These are phyloP conservation scores for Nyctibius grandis DNA, from an alignment of 2,797 vertebrate species.

Conservation along the genomic window DNA sequence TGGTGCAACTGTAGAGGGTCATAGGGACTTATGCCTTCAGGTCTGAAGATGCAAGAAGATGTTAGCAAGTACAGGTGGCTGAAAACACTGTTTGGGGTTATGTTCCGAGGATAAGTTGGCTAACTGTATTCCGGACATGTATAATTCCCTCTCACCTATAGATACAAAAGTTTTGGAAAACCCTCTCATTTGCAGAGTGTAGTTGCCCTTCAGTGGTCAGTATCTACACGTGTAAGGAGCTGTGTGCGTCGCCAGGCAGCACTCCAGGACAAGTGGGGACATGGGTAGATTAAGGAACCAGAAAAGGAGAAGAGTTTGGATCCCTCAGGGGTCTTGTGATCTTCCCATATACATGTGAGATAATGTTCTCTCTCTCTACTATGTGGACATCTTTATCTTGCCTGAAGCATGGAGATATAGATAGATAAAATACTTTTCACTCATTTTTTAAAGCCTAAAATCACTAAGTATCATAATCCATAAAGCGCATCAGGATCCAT, in stretches of 20 bases:
- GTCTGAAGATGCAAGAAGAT: neutral
- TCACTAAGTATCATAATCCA: neutral
- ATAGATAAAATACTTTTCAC: neutral
- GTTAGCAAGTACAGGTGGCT: neutral
- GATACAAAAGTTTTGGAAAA: neutral
- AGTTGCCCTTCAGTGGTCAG: neutral
- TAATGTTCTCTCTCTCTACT: neutral
- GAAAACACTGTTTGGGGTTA: neutral
- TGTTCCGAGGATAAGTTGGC: neutral
- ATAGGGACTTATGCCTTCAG: accelerated
- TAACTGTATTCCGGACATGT: neutral
- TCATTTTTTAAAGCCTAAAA: neutral
- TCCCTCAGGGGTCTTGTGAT: neutral
- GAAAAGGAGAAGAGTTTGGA: neutral
- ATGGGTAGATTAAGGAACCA: neutral
- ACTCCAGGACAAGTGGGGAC: neutral
- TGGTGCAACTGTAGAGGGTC: neutral
- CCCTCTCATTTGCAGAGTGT: neutral
- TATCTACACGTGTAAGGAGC: accelerated
- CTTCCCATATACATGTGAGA: neutral
- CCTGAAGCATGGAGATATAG: neutral
- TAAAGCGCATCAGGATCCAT: neutral
- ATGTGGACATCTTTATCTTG: neutral
- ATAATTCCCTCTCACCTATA: neutral
- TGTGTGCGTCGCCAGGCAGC: neutral